Percentiles rank a stretch among this genome's conserved stretches.
Conservation (phyloP, 2,888 invertebrate species). For the Brachyptera risi region DNA sequence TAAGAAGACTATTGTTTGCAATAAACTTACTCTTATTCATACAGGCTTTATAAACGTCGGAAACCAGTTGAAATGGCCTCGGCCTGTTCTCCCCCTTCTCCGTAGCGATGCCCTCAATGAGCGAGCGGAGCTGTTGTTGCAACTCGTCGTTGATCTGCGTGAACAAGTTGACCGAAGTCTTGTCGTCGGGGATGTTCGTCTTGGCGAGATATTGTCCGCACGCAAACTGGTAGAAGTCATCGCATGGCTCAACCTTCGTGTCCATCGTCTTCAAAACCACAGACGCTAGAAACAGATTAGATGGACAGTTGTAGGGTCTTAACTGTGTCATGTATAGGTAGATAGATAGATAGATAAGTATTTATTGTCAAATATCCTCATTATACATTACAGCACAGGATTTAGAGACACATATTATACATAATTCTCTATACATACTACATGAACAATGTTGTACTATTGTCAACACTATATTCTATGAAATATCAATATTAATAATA, state of each 20-base stretch:
- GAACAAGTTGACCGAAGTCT: conserved; percentile 63
- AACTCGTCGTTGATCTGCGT: conserved; percentile 70
- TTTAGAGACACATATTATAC: no score
- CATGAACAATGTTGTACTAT: no score
- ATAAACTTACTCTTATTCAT: conserved; percentile 76
- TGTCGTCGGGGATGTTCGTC: conserved; percentile 75
- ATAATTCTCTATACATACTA: no score
- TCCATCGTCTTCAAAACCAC: conserved; percentile 69
- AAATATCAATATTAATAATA: no score
- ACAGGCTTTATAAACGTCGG: conserved; percentile 79
- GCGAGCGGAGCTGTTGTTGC: conserved; percentile 65
- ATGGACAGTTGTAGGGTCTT: no score
- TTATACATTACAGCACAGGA: no score
- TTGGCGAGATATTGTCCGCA: conserved; percentile 70
- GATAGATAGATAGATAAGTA: no score
- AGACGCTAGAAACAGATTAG: no score
- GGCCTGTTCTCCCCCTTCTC: conserved; percentile 59
- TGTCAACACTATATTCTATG: no score
- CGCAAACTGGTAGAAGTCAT: conserved; percentile 77
- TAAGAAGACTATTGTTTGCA: no score
- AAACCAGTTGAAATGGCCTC: conserved; percentile 71
- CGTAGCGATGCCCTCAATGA: conserved; percentile 62
- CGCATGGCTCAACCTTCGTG: conserved; percentile 66
- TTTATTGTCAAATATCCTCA: no score
- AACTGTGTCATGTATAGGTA: no score